Base-by-base conservation (phyloP, 2,797 vertebrate genomes). In the Threskiornis aethiopicus region DNA sequence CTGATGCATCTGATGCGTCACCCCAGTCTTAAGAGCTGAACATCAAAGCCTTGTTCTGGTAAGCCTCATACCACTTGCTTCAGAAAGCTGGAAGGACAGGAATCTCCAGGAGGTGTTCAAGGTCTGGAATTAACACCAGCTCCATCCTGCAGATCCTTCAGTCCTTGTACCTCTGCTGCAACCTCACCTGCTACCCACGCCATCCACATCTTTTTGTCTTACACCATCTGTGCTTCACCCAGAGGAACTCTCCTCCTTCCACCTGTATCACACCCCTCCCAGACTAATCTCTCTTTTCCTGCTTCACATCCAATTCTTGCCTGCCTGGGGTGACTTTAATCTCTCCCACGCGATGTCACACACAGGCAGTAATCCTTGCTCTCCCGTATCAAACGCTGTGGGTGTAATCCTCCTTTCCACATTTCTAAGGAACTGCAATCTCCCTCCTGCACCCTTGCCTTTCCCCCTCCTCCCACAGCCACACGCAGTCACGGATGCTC, bases 391-490 rank as follows among this genome's bases (percentile, higher is more conserved):
- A 81, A 90, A 52, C 0, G 1, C 35, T 19, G 81, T 61, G 65
- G 55, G 39, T 69, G 57, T 94, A 93, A 97, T 96, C 92, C 89
- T 93, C 84, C 73, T 47, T 85, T 87, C 84, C 66, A 41, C 25
- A 25, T 69, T 37, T 67, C 89, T 52, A 51, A 84, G 72, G 57
- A 87, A 54, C 37, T 44, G 16, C 41, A 26, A 1, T 61, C 61
- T 57, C 83, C 61, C 42, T 73, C 29, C 77, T 57, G 66, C 84
- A 82, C 25, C 28, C 31, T 2, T 47, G n/a, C 42, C 69, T 42
- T 75, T 70, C 58, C 47, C 20, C 49, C 14, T 70, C 70, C 62
- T 57, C 77, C 67, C 52, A 37, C 41, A 59, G 62, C 19, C 55
- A 70, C 33, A 86, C 0, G 0, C 6, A 83, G 76, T 9, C 3